phyloP scores from a whole-genome alignment of 2,888 invertebrate genomes.

The Platynereis dumerilii region DNA sequence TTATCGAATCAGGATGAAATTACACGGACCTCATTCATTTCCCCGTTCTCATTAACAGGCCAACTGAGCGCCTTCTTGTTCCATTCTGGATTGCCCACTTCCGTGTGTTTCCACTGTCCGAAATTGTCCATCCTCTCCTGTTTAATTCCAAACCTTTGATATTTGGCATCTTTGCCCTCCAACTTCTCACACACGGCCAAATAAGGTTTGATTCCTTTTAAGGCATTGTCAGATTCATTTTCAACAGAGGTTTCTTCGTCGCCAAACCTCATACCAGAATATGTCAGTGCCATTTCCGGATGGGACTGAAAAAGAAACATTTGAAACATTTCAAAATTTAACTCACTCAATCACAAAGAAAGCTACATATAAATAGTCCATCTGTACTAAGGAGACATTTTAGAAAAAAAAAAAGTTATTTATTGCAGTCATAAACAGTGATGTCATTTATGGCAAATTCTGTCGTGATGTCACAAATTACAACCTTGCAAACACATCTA shows the following conservation, averaged over 20 bases:
- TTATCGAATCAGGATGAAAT: too few relatives aligned
- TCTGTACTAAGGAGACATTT: too few relatives aligned
- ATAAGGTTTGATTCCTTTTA: conserved; percentile 47
- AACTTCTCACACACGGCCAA: conserved; percentile 52
- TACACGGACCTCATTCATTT: conserved; percentile 51
- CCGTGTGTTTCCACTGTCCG: conserved; percentile 62
- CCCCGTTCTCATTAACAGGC: conserved; percentile 58
- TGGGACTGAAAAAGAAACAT: conserved; percentile 44
- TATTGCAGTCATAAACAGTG: too few relatives aligned
- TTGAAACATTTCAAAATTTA: not conserved
- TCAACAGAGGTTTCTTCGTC: conserved; percentile 42
- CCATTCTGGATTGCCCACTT: conserved; percentile 59
- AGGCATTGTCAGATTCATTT: conserved; percentile 41
- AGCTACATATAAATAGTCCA: too few relatives aligned
- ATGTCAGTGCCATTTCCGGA: conserved; percentile 54
- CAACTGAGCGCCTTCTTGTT: conserved; percentile 61
- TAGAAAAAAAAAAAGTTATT: too few relatives aligned
- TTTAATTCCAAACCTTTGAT: conserved; percentile 61
- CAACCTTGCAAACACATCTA: too few relatives aligned
- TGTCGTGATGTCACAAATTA: too few relatives aligned
- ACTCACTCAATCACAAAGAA: not conserved
- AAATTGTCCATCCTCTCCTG: conserved; percentile 61
- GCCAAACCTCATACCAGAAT: conserved; percentile 49
- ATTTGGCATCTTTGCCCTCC: conserved; percentile 45
- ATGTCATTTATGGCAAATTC: too few relatives aligned